Evolutionary conservation across 2,113 vertebrate species (phyloP).

Genomic region (Engraulis encrasicolus): DNA sequence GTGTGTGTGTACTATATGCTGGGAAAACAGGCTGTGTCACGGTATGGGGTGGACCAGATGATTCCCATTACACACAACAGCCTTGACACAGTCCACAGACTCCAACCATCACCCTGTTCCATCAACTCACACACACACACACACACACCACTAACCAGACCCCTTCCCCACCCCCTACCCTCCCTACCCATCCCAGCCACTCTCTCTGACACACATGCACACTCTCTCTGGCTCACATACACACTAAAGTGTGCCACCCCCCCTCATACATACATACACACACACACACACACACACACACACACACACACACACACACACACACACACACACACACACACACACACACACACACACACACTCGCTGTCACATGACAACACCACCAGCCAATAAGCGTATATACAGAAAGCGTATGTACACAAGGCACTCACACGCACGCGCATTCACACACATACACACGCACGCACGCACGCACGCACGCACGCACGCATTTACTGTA

Average conservation of each 20-base stretch:
- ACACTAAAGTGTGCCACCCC: too few species aligned
- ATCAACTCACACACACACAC: not conserved
- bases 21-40: not conserved
- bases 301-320: too few species aligned
- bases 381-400: not conserved
- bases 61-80: conserved; percentile 31
- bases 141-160: not conserved
- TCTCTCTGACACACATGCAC: not conserved
- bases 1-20: not conserved
- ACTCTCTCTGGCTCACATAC: too few species aligned
- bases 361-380: not conserved
- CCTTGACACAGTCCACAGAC: not conserved
- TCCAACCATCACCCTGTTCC: not conserved
- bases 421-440: not conserved
- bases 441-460: not conserved
- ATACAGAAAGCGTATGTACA: not conserved
- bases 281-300: too few species aligned
- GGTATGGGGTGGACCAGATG: not conserved
- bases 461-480: too few species aligned
- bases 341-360: not conserved
- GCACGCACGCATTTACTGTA: too few species aligned
- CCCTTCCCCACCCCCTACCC: not conserved
- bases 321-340: too few species aligned
- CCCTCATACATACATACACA: too few species aligned
- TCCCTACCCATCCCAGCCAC: not conserved